Conservation (phyloP, 2,888 invertebrate species). For the Thecocarcelia acutangulata region DNA sequence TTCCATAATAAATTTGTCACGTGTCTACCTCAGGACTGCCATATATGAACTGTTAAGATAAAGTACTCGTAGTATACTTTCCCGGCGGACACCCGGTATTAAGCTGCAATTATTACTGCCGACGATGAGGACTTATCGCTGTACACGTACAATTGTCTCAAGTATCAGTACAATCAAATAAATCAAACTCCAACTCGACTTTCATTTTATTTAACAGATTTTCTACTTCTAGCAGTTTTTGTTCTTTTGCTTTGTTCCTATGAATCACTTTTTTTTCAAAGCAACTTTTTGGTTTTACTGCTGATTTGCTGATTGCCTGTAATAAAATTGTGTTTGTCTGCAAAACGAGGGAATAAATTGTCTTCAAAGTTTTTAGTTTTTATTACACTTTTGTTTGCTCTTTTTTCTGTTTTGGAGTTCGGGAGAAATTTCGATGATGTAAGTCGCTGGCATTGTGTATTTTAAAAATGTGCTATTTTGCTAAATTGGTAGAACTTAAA, state of each 20-base stretch:
- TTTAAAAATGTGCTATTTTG: conserved; percentile 11
- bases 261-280: conserved; percentile 33
- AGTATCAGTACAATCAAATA: neutral
- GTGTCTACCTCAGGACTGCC: no score
- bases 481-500: neutral
- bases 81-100: no score
- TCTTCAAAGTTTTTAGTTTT: conserved; percentile 13
- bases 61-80: no score
- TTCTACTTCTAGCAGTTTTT: conserved; percentile 23
- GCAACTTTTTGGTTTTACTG: neutral
- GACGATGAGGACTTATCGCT: no score
- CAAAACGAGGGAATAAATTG: neutral
- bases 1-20: no score
- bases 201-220: conserved; percentile 33
- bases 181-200: conserved; percentile 22
- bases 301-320: neutral
- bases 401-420: conserved; percentile 25
- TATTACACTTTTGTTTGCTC: neutral
- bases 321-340: conserved; percentile 23
- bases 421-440: conserved; percentile 54
- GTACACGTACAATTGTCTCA: no score
- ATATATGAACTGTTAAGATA: no score
- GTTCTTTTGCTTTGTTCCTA: neutral
- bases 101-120: no score
- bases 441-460: conserved; percentile 17